Evolutionary conservation across 35 echinoderm and acorn worm genomes (phyloP), one percentile per base, ranked within the genome.

Genomic region (Apostichopus parvimensis): DNA sequence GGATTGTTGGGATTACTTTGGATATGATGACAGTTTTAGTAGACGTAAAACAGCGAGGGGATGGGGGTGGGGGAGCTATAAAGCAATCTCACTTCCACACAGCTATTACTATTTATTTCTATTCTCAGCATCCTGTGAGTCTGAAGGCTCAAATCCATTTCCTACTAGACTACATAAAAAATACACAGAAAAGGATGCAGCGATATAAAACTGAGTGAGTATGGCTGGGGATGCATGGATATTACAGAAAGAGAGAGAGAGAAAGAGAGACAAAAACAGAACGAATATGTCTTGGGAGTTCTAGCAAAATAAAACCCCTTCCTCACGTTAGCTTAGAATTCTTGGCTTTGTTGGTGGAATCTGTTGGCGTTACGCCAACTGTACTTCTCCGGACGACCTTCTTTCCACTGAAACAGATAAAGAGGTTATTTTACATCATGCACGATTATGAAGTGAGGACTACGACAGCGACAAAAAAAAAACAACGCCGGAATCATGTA

Each of bases 341-440:
- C 81, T 58, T 84, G 55, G 81, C 10, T 84, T 59, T 84, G 81
- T 56, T 59, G 55, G 55, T 58, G 18, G 52, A 84, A 59, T 25
- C 20, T 58, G 81, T 84, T 84, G 81, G 81, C 81, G 81, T 59
- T 53, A 84, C 15, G 70, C 92, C 92, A 79, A 93, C 92, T 14
- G 82, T 87, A 18, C 80, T 57, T 62, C 92, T 86, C 55, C 92
- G 8, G 54, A 85, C 28, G 58, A 77, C 83, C 56, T 87, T 93
- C 83, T 93, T 93, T 75, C 85, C 92, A 93, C 92, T 93, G 76
- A 76, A 93, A 93, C 22, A 84, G 81, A 84, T 84, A 84, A 84
- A 84, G 81, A 84, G 81, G 71, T 84, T 82, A 56, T 82, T 59
- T 54, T 84, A 56, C 23, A 84, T 84, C 54, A 84, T 84, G 81